Base-by-base conservation (phyloP, 2,797 vertebrate genomes). In the Pygocentrus nattereri region DNA sequence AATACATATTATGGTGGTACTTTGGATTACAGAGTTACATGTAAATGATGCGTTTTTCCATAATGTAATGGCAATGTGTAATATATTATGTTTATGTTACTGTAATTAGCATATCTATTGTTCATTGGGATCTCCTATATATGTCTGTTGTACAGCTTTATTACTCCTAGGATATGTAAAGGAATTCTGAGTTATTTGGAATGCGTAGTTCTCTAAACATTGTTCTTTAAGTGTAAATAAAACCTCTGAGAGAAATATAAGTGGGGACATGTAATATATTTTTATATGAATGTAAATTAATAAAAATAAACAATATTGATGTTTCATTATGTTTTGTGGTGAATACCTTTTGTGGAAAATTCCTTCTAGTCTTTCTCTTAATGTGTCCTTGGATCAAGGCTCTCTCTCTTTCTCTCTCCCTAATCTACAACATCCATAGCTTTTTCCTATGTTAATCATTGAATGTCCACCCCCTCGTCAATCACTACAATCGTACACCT, bases 381-480 rank as follows among this genome's bases (percentile, higher is more conserved):
- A 1, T 23, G 2, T 56, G 69, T 18, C 81, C 68, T 82, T 82
- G 75, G 68, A 23, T 73, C 71, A 19, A 77, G 52, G 2, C 31
- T 19, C 1, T 1, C 31, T 1, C 23, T 25, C 25, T 15, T 18
- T n/a, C 47, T 44, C 23, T 73, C 21, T 41, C 38, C 58, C 4
- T 41, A 13, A n/a, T 34, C 21, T 41, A 50, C 2, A 65, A 44
- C 34, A 49, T 72, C 62, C 10, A 58, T 30, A 47, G 15, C 16
- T 25, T 62, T 52, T 44, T 71, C 38, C 34, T 16, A 8, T 50
- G 85, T 93, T 86, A 95, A 94, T 94, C 78, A 94, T 94, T 94
- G 65, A 93, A 84, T 67, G 7, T 3, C 8, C 25, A 13, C 41
- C 34, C 27, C 7, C 10, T 31, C 19, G 47, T 49, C 75, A 81